Evolutionary conservation across 2,888 invertebrate species (phyloP).

Genomic region (Parnassius apollo): DNA sequence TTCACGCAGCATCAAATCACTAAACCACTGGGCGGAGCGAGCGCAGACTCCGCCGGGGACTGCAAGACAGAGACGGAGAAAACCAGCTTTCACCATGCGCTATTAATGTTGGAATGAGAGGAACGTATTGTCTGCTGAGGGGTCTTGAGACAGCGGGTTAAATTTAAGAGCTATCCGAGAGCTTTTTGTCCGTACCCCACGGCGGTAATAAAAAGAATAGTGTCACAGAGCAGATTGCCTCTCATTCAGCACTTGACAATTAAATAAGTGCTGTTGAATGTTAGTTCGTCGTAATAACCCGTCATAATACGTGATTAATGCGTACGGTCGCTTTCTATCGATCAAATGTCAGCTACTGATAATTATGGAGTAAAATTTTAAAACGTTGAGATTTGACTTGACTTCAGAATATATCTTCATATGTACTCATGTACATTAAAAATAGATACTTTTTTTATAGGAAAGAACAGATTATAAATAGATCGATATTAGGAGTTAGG

Average conservation of each 20-base stretch:
- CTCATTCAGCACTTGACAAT: slow-evolving; percentile 77
- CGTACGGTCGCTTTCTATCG: slow-evolving; percentile 63
- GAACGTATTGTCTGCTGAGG: slow-evolving; percentile 54
- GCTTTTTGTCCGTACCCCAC: slow-evolving; percentile 73
- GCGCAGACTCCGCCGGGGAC: slow-evolving; percentile 75
- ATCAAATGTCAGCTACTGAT: slow-evolving; percentile 75
- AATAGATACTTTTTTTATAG: too few relatives aligned
- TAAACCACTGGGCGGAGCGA: slow-evolving; percentile 81
- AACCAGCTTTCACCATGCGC: slow-evolving; percentile 42
- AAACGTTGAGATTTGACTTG: slow-evolving; percentile 31
- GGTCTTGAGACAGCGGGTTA: slow-evolving; percentile 65
- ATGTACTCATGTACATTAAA: too few relatives aligned
- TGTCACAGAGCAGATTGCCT: slow-evolving; percentile 78
- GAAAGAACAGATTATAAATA: too few relatives aligned
- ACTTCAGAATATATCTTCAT: too few relatives aligned
- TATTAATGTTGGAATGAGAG: slow-evolving; percentile 60
- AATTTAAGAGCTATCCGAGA: slow-evolving; percentile 69
- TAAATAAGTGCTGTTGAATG: slow-evolving; percentile 75
- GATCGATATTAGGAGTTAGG: too few relatives aligned
- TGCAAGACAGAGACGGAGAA: slow-evolving; percentile 65
- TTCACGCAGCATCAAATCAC: slow-evolving; percentile 82
- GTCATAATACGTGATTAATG: slow-evolving; percentile 76
- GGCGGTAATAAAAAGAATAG: slow-evolving; percentile 73
- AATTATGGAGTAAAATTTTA: slow-evolving; percentile 64
- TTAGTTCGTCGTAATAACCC: slow-evolving; percentile 61